These are phyloP conservation scores for Diabrotica undecimpunctata DNA, from an alignment of 1,140 invertebrate genomes.

Conservation along the genomic window DNA sequence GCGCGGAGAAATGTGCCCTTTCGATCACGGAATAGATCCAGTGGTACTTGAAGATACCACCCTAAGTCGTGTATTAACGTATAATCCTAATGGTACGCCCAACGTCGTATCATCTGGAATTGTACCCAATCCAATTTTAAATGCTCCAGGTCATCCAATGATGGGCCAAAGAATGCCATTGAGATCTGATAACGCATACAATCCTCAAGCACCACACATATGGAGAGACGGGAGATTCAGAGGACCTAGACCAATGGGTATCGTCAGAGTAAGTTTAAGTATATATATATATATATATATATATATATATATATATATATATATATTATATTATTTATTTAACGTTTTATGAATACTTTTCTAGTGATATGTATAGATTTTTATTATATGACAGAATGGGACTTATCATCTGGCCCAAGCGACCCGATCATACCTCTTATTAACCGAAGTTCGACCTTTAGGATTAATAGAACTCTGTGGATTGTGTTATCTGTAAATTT, in stretches of 20 bases:
- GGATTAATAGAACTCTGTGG: too few species aligned
- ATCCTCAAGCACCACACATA: slow-evolving; percentile 83
- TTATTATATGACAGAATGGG: too few species aligned
- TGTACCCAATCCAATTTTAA: slow-evolving; percentile 44
- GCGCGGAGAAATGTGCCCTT: slow-evolving; percentile 90
- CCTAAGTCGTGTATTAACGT: slow-evolving; percentile 55
- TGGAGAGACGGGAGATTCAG: slow-evolving; percentile 49
- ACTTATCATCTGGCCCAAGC: too few species aligned
- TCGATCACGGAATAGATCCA: slow-evolving; percentile 91
- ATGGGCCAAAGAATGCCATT: slow-evolving; percentile 24
- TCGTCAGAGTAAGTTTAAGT: slow-evolving; percentile 27
- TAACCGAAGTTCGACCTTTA: too few species aligned
- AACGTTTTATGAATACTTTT: too few species aligned
- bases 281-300: slow-evolving; percentile 2
- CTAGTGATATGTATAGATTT: too few species aligned
- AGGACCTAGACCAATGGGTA: slow-evolving; percentile 40
- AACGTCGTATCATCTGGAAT: slow-evolving; percentile 16
- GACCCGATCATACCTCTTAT: too few species aligned
- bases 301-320: too few species aligned
- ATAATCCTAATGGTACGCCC: slow-evolving; percentile 50
- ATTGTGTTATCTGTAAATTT: too few species aligned
- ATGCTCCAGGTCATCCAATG: slow-evolving; percentile 33
- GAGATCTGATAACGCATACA: slow-evolving; percentile 61
- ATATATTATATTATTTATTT: too few species aligned
- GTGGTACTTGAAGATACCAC: slow-evolving; percentile 86